Conservation (phyloP, 2,888 invertebrate species). For the Selenia dentaria region DNA sequence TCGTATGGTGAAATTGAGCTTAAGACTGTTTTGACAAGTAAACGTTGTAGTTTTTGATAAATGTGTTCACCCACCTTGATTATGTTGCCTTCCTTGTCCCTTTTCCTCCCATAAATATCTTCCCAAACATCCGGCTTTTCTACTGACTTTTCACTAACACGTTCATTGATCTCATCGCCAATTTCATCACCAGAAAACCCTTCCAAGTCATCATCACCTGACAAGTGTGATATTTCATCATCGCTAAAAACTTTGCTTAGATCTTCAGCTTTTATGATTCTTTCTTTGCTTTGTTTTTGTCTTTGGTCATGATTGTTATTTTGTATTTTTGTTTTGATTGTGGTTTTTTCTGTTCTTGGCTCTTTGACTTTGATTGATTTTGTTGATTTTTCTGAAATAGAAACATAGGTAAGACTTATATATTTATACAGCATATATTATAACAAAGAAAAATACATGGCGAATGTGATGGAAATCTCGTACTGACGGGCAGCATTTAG, state of each 20-base stretch:
- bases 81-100: conserved; percentile 92
- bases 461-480: too few species aligned
- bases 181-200: conserved; percentile 27
- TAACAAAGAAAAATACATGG: too few species aligned
- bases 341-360: conserved; percentile 30
- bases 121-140: conserved; percentile 87
- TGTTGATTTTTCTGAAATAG: conserved; percentile 48
- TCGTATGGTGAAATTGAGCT: too few species aligned
- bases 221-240: conserved; percentile 74
- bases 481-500: too few species aligned
- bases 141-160: conserved; percentile 43
- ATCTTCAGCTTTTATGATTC: conserved; percentile 57
- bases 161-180: conserved; percentile 45
- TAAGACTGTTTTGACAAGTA: too few species aligned
- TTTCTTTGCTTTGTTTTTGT: conserved; percentile 38
- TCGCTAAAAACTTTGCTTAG: conserved; percentile 71
- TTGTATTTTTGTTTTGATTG: conserved; percentile 26
- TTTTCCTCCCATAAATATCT: conserved; percentile 96
- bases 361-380: conserved; percentile 37
- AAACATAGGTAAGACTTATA: too few species aligned
- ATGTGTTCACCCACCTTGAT: conserved; percentile 86
- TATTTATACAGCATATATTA: too few species aligned
- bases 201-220: conserved; percentile 52
- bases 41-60: too few species aligned
- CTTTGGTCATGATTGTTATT: conserved; percentile 16